Base-by-base conservation (phyloP, 2,797 vertebrate genomes). In the Cercopithecus mitis region DNA sequence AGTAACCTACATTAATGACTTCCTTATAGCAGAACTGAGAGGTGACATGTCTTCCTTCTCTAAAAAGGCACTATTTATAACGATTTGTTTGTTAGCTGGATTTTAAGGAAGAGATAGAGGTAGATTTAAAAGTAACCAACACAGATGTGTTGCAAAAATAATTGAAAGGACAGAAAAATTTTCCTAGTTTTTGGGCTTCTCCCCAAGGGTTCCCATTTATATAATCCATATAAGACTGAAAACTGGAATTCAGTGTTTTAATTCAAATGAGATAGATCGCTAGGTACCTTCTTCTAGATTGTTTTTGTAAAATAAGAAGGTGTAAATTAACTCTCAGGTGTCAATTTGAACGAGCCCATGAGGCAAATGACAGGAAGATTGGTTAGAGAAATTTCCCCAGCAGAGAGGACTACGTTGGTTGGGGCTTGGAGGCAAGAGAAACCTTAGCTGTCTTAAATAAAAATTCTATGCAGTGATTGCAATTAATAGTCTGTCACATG, bases 401-500 rank as follows among this genome's bases (percentile, higher is more conserved):
- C 67, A 88, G 75, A 82, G 94, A 95, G 58, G 73, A 57, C 50
- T 72, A 19, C 84, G 67, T 36, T 91, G 72, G 43, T 58, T 88
- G 36, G 80, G 47, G 47, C 47, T 93, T 91, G 86, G 55, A 90
- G 80, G 58, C 80, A 91, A 83, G 85, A 94, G 55, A 90, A 95
- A 91, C 4, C 52, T 82, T 85, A 57, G 55, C 76, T 97, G 64
- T 88, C 64, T 80, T 85, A 81, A 97, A 73, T 92, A 86, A 95
- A 96, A 94, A 91, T 91, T 93, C 82, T 93, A 36, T 93, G 86
- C 75, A 64, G 80, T 58, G 96, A 94, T 95, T 90, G 43, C 96
- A 97, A 94, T 95, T 96, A 98, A 96, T 97, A 94, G 73, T 52
- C 70, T 77, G 58, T 90, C 95, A 96, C 41, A 85, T 95, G 75